Evolutionary conservation across 2,113 vertebrate species (phyloP), one percentile per base, ranked within the genome.

Genomic region (Leptobrachium leishanense): DNA sequence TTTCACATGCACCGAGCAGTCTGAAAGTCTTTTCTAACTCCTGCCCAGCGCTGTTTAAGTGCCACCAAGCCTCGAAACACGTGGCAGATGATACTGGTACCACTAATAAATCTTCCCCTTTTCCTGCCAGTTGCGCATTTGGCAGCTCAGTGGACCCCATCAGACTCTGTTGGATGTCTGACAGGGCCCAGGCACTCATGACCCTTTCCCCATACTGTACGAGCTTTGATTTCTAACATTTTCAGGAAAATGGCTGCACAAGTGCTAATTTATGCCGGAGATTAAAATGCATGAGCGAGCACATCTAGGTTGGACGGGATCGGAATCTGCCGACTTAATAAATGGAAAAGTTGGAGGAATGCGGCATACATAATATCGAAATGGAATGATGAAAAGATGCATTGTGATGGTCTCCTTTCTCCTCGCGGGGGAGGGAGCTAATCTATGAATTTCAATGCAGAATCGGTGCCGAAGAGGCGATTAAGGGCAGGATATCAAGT

Each of bases 261-360:
- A 53, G 59, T 46, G 71, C 59, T 74, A 74, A 81, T 74, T 84
- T 90, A 86, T 88, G 88, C 88, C 88, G 73, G 86, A 87, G 78
- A 90, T 90, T 84, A 82, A 86, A 83, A 88, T 90, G 88, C 89
- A 85, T 92, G 88, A 87, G 85, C 90, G 87, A 91, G 75, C 88
- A 85, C 76, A 81, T 87, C 85, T 86, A 84, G 89, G 89, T 84
- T 89, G 85, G 81, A 84, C 84, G 83, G 65, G 81, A 63, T 86
- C 83, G 90, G 87, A 93, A 92, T 94, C 82, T 90, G 87, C 86
- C 82, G 76, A 64, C 85, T 83, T 67, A 66, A 77, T 70, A 85
- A 80, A 76, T 4, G 84, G 81, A 85, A 88, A 88, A 82, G 73
- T 85, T 87, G 74, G 68, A 89, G 81, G 77, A 82, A 81, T 86